phyloP scores from a whole-genome alignment of 2,797 vertebrate species.

The Pseudochaenichthys georgianus region DNA sequence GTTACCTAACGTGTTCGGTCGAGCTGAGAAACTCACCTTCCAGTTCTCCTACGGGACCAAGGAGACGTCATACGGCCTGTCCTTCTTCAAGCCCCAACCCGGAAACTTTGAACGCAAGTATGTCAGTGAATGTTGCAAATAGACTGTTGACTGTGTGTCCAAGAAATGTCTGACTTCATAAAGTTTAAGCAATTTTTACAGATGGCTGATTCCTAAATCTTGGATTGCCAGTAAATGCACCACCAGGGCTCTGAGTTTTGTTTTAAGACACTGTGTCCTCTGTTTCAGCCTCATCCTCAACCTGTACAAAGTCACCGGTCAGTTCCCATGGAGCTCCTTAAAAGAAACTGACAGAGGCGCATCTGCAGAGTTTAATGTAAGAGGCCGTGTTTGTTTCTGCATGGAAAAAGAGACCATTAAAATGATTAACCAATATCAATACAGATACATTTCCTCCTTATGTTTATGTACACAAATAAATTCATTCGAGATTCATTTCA shows the following conservation, averaged over 20 bases:
- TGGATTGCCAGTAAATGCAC: too few relatives aligned
- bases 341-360: slow-evolving; percentile 95
- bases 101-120: slow-evolving; percentile 96
- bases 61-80: slow-evolving; percentile 95
- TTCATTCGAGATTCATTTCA: too few relatives aligned
- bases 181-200: neutral
- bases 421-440: too few relatives aligned
- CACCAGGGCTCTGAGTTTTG: neutral
- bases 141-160: neutral
- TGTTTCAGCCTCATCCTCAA: slow-evolving; percentile 91
- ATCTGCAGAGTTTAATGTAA: slow-evolving; percentile 93
- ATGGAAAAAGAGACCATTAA: too few relatives aligned
- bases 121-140: neutral
- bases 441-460: too few relatives aligned
- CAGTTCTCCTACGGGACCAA: slow-evolving; percentile 99
- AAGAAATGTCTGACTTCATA: too few relatives aligned
- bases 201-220: neutral
- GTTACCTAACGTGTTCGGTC: slow-evolving; percentile 93
- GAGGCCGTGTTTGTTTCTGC: slow-evolving; percentile 27
- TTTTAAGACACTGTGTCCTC: slow-evolving; percentile 1
- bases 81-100: slow-evolving; percentile 95
- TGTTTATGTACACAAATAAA: too few relatives aligned
- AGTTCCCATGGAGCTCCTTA: slow-evolving; percentile 98
- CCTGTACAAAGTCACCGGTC: slow-evolving; percentile 95
- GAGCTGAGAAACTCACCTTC: slow-evolving; percentile 96